Evolutionary conservation across 1,140 invertebrate genomes (phyloP).

Genomic region (Belonocnema kinseyi): DNA sequence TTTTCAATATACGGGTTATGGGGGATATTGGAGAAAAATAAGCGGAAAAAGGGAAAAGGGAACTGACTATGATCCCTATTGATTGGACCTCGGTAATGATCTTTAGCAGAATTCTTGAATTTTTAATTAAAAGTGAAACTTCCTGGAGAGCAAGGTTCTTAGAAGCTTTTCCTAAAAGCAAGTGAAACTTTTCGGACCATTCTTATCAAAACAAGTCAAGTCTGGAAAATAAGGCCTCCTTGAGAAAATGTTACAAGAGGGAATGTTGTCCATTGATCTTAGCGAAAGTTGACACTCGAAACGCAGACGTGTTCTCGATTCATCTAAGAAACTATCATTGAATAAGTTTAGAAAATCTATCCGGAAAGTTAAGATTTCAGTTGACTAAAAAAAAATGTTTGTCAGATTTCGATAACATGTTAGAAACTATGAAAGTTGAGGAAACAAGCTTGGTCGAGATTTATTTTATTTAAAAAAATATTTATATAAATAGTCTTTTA

Average conservation of each 20-base stretch:
- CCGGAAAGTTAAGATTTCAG: slow-evolving; percentile 22
- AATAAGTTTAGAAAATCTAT: slow-evolving; percentile 23
- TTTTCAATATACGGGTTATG: no score
- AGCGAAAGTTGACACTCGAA: slow-evolving; percentile 30
- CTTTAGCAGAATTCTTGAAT: neutral
- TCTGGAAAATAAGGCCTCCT: slow-evolving; percentile 24
- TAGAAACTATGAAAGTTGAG: slow-evolving; percentile 6
- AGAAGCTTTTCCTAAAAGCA: slow-evolving; percentile 17
- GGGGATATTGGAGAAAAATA: no score
- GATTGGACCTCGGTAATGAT: no score
- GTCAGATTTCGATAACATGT: slow-evolving; percentile 7
- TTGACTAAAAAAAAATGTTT: neutral
- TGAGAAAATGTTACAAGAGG: slow-evolving; percentile 1
- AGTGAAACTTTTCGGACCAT: slow-evolving; percentile 2
- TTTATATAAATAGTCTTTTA: neutral
- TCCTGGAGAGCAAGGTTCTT: neutral
- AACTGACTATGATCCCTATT: no score
- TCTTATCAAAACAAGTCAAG: slow-evolving; percentile 2
- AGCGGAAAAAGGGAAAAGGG: no score
- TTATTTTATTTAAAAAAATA: neutral
- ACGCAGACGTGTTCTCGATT: slow-evolving; percentile 25
- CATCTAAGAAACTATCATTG: slow-evolving; percentile 12
- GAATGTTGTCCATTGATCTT: slow-evolving; percentile 14
- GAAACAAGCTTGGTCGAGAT: no score
- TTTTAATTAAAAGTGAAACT: slow-evolving; percentile 25